These are phyloP conservation scores for Eurytemora carolleeae DNA, from an alignment of 1,140 invertebrate genomes.

Conservation along the genomic window DNA sequence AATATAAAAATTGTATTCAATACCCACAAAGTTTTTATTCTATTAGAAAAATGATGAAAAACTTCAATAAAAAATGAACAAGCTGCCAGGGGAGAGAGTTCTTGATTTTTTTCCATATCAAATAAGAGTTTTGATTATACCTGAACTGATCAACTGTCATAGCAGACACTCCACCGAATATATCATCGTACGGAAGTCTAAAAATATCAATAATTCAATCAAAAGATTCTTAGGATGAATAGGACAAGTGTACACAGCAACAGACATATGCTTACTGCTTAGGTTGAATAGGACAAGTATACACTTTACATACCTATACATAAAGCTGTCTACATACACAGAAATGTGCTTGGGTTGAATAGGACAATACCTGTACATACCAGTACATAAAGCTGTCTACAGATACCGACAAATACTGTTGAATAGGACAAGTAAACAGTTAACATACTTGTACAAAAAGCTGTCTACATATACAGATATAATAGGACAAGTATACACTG, in stretches of 20 bases:
- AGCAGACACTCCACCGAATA: conserved; percentile 38
- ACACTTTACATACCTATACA: too few species aligned
- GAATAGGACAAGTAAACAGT: neutral
- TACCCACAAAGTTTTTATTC: too few species aligned
- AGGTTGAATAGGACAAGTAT: too few species aligned
- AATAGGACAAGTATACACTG: conserved; percentile 30
- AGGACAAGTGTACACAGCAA: too few species aligned
- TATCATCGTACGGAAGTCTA: conserved; percentile 23
- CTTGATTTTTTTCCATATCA: too few species aligned
- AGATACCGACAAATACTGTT: neutral
- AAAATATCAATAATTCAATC: conserved; percentile 4
- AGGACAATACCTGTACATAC: neutral
- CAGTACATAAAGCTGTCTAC: conserved; percentile 4
- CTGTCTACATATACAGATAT: conserved; percentile 70
- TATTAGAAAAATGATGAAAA: too few species aligned
- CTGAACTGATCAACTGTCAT: conserved; percentile 37
- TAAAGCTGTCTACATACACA: conserved; percentile 32
- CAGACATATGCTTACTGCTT: too few species aligned
- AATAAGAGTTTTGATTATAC: too few species aligned
- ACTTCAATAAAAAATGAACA: too few species aligned
- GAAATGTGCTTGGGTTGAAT: conserved; percentile 36
- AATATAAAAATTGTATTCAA: too few species aligned
- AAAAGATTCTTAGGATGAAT: too few species aligned
- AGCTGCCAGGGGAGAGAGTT: too few species aligned
- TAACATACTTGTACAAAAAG: conserved; percentile 40